Base-by-base conservation (phyloP, 2,797 vertebrate species). In the Percopsis omiscomaycus region DNA sequence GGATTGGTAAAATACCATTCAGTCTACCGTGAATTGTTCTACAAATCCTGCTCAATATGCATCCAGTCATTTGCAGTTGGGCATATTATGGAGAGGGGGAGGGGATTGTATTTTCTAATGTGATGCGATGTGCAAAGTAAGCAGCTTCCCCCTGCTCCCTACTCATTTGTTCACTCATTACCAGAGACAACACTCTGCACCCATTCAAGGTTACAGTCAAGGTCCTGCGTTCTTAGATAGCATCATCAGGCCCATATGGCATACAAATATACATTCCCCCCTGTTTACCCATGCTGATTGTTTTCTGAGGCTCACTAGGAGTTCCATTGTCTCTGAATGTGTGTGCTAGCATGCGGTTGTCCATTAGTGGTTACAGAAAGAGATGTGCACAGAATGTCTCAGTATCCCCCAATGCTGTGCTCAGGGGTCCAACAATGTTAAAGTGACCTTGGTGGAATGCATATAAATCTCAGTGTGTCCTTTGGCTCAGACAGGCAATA, bases 121-220 rank as follows among this genome's bases (percentile, higher is more conserved):
- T 75, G 30, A 73, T 71, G 50, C 52, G 69, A 74, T 66, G 58
- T 58, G 62, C 66, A 61, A 61, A 68, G 65, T 65, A 75, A 75
- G 67, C 69, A 78, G 74, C 78, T 84, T 74, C 71, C 71, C 54
- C 58, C 42, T 65, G 45, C 61, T 75, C 60, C 59, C 66, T 59
- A 59, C 74, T 64, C 58, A 62, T 78, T 58, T 56, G 57, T 72
- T 72, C 49, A 14, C 55, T 70, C 44, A 74, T 80, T 66, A 78
- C 66, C 50, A 74, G 50, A 30, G 52, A 32, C 45, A 37, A 32
- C 71, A 71, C 58, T n/a, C 68, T 48, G 32, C 6, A 59, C 29
- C 55, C 14, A 32, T 63, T 80, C 69, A 85, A 75, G 73, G 82
- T 82, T 76, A 74, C 72, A 70, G 5, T 3, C 37, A 62, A 48